Evolutionary conservation across 2,888 invertebrate genomes (phyloP).

Genomic region (Gasteruption jaculator): DNA sequence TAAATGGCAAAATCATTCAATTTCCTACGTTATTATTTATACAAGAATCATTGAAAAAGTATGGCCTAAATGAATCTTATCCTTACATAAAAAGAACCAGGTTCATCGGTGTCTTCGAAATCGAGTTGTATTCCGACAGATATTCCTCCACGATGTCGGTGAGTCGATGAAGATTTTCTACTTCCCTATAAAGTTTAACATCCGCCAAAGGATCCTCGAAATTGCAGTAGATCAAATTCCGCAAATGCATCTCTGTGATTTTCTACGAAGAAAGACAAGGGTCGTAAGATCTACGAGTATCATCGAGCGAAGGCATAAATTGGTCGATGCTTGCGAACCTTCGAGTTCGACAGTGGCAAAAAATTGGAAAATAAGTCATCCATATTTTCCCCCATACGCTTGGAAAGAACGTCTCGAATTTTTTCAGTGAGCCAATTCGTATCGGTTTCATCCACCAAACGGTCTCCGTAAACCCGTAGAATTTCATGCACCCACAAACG

Average conservation of each 20-base stretch:
- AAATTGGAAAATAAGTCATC: conserved; percentile 68
- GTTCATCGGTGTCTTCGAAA: conserved; percentile 95
- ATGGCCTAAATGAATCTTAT: not conserved
- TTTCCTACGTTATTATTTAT: not conserved
- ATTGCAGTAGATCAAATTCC: conserved; percentile 89
- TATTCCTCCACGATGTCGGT: conserved; percentile 79
- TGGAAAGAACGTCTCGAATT: conserved; percentile 60
- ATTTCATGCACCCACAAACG: conserved; percentile 93
- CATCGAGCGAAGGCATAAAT: not conserved
- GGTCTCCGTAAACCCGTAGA: conserved; percentile 86
- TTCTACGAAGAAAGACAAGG: too few relatives aligned
- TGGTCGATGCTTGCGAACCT: too few relatives aligned
- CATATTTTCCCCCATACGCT: conserved; percentile 64
- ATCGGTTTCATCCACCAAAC: conserved; percentile 80
- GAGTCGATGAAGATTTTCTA: conserved; percentile 74
- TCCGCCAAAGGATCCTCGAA: conserved; percentile 91
- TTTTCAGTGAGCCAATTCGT: conserved; percentile 75
- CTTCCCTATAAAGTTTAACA: conserved; percentile 68
- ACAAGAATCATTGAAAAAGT: not conserved
- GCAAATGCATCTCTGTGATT: conserved; percentile 77
- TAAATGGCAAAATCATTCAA: conserved; percentile 10
- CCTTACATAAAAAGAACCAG: conserved; percentile 80
- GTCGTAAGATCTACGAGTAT: conserved; percentile 7
- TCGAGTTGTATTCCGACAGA: conserved; percentile 86
- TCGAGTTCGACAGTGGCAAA: conserved; percentile 44